Percentiles rank a stretch among this genome's conserved stretches.
These are phyloP conservation scores for Priocnemis perturbator DNA, from an alignment of 2,888 invertebrate species.

Conservation along the genomic window DNA sequence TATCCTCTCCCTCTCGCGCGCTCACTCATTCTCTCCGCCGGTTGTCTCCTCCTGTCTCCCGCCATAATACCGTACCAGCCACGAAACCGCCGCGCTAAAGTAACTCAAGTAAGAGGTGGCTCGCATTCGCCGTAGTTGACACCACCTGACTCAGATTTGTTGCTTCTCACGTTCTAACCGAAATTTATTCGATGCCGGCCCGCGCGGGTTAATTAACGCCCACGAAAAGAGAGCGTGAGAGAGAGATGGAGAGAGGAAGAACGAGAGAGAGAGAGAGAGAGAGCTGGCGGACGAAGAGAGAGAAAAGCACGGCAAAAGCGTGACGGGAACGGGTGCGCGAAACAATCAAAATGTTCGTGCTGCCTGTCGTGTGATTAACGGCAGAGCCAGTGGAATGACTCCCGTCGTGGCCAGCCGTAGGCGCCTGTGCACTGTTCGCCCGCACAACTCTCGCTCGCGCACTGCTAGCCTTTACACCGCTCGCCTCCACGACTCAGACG, in stretches of 20 bases:
- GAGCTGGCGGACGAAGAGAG: constrained; percentile 2
- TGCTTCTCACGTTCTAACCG: constrained; percentile 75
- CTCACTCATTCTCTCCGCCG: constrained; percentile 16
- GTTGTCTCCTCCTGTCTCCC: constrained; percentile 29
- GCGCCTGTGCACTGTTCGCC: background rate
- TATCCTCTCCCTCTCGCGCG: constrained; percentile 15
- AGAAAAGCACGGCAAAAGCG: background rate
- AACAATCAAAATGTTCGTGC: constrained; percentile 37
- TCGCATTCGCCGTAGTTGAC: constrained; percentile 68
- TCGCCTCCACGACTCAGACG: background rate
- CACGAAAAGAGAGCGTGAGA: constrained; percentile 24
- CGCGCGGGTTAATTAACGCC: constrained; percentile 71
- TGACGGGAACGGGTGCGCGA: constrained; percentile 17
- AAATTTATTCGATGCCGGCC: constrained; percentile 73
- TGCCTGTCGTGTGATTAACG: constrained; percentile 33
- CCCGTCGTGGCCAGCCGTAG: constrained; percentile 23
- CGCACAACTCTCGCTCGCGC: background rate
- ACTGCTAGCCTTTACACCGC: background rate
- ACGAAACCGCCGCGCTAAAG: constrained; percentile 60
- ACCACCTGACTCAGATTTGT: constrained; percentile 75
- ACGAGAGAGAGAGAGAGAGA: background rate
- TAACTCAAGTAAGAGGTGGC: constrained; percentile 68
- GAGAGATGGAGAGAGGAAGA: background rate
- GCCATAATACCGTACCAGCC: constrained; percentile 52
- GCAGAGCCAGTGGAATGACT: constrained; percentile 28